These are phyloP conservation scores for Hippoglossus hippoglossus DNA, from an alignment of 2,797 vertebrate genomes.

Conservation along the genomic window DNA sequence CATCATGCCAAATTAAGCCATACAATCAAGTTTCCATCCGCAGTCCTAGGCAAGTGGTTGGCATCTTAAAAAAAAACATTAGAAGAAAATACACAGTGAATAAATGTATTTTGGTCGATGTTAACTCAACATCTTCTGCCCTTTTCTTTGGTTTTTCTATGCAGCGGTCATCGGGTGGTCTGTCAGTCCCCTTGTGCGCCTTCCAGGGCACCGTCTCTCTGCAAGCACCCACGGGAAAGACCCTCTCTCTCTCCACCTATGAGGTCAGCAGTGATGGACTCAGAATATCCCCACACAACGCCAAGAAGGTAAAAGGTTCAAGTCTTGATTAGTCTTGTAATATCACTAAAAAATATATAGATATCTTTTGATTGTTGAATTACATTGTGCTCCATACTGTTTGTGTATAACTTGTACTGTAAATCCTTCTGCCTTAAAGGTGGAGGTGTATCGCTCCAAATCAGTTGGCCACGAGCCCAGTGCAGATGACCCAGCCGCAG, in stretches of 20 bases:
- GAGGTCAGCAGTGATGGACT: constrained; percentile 96
- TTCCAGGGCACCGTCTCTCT: constrained; percentile 98
- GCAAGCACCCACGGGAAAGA: constrained; percentile 95
- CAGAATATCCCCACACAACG: constrained; percentile 86
- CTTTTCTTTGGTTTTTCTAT: constrained; percentile 30
- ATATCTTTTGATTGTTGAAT: not conserved
- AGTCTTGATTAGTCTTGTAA: no score
- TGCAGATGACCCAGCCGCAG: constrained; percentile 82
- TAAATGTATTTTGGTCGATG: not conserved
- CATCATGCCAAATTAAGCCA: not conserved
- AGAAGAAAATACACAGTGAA: not conserved
- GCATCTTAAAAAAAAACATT: no score
- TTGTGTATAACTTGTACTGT: not conserved
- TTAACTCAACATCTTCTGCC: not conserved
- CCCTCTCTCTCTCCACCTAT: constrained; percentile 95
- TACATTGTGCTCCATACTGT: not conserved
- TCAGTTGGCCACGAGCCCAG: constrained; percentile 97
- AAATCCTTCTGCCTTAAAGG: constrained; percentile 59
- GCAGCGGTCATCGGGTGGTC: constrained; percentile 88
- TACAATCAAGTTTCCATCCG: not conserved
- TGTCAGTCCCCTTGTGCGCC: constrained; percentile 93
- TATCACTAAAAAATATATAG: no score
- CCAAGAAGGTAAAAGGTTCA: constrained; percentile 83
- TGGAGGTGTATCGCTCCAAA: constrained; percentile 97
- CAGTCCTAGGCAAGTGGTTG: no score